Percentiles rank a stretch among this genome's conserved stretches.
Evolutionary conservation across 2,113 vertebrate genomes (phyloP).

Genomic region (Tichodroma muraria): DNA sequence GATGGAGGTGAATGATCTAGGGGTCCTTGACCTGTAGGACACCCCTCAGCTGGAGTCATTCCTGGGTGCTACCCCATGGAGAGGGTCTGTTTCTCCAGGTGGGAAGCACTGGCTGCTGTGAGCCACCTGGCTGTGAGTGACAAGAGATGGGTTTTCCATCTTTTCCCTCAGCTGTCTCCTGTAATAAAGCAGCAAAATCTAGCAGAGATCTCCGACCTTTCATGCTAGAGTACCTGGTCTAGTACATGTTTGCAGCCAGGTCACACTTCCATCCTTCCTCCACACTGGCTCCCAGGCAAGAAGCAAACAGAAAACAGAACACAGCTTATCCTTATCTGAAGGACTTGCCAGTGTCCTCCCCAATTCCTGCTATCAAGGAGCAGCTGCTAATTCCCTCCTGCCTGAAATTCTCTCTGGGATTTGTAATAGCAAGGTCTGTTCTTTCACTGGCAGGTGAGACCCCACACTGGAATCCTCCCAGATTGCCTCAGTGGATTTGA

Average conservation of each 20-base stretch:
- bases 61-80: not conserved
- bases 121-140: rapidly evolving
- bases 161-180: not conserved
- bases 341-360: not conserved
- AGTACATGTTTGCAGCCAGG: rapidly evolving
- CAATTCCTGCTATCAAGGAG: not conserved
- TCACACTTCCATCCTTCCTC: not conserved
- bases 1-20: rapidly evolving
- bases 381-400: not conserved
- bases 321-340: not conserved
- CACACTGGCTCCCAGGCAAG: not conserved
- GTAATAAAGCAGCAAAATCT: not conserved
- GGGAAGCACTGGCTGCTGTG: not conserved
- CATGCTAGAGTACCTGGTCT: rapidly evolving
- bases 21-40: not conserved
- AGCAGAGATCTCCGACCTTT: not conserved
- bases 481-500: not conserved
- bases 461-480: not conserved
- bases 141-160: not conserved
- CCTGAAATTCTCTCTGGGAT: not conserved
- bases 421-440: not conserved
- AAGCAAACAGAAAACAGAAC: not conserved
- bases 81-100: not conserved
- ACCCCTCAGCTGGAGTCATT: not conserved
- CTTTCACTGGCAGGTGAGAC: not conserved